Conservation (phyloP, 1,140 invertebrate species). For the Elymnias hypermnestra region DNA sequence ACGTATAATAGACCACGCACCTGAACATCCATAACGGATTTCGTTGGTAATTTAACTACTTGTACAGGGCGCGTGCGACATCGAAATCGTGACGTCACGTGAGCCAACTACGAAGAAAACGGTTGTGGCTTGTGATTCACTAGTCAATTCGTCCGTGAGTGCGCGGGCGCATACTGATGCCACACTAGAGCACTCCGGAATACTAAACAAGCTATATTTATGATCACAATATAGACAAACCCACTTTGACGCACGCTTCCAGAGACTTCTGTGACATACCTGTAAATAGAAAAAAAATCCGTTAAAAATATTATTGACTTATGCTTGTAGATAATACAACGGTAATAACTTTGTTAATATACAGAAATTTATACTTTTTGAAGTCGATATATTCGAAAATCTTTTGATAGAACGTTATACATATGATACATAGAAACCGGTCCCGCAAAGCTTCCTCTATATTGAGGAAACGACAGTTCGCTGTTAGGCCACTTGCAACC, state of each 20-base stretch:
- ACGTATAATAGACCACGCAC: not conserved
- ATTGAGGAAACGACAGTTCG: too few relatives aligned
- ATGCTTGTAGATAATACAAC: too few relatives aligned
- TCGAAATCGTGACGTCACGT: slow-evolving; percentile 66
- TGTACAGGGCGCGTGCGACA: slow-evolving; percentile 56
- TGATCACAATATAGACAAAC: slow-evolving; percentile 18
- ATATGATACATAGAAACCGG: too few relatives aligned
- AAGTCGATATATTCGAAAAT: too few relatives aligned
- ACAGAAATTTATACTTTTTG: too few relatives aligned
- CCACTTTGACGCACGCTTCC: slow-evolving; percentile 24
- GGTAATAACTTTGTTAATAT: too few relatives aligned
- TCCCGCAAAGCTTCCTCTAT: too few relatives aligned
- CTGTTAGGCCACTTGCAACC: too few relatives aligned
- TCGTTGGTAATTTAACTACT: slow-evolving; percentile 24
- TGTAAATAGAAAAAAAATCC: slow-evolving; percentile 35
- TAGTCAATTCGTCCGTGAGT: slow-evolving; percentile 55
- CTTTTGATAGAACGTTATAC: too few relatives aligned
- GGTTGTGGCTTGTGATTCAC: slow-evolving; percentile 48
- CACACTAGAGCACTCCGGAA: slow-evolving; percentile 27
- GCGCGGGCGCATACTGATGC: slow-evolving; percentile 67
- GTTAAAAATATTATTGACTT: too few relatives aligned
- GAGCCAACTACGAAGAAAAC: slow-evolving; percentile 42
- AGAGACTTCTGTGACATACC: slow-evolving; percentile 33
- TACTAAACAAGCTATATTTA: slow-evolving; percentile 10
- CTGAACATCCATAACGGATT: not conserved